Evolutionary conservation across 92 coral and sea anemone species (phyloP).

Genomic region (Siderastrea siderea): DNA sequence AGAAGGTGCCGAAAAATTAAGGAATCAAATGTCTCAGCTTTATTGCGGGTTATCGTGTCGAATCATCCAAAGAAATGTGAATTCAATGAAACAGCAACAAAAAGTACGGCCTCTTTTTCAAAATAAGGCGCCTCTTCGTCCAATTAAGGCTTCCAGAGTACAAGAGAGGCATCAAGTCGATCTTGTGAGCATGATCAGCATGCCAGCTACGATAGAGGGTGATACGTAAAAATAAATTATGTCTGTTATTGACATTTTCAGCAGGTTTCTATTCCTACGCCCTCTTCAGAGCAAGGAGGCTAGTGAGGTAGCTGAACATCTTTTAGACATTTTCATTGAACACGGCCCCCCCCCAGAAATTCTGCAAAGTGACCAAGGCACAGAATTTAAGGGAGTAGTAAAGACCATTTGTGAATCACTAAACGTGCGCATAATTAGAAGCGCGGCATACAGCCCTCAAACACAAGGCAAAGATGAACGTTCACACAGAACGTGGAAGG

Average conservation of each 20-base stretch:
- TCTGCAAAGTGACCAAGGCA: slow-evolving; percentile 54
- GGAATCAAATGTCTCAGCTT: too few relatives aligned
- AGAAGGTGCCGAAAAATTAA: too few relatives aligned
- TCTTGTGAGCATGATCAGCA: slow-evolving; percentile 43
- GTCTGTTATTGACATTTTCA: slow-evolving; percentile 64
- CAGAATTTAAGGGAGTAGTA: slow-evolving; percentile 58
- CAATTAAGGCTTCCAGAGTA: slow-evolving; percentile 13
- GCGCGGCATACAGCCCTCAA: slow-evolving; percentile 24
- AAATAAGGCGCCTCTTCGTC: slow-evolving; percentile 49
- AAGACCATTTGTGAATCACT: slow-evolving; percentile 26
- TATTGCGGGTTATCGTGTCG: slow-evolving; percentile 19
- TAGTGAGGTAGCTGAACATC: slow-evolving; percentile 41
- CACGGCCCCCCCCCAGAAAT: slow-evolving; percentile 56
- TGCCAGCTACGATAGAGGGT: slow-evolving; percentile 52
- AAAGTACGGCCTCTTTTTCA: slow-evolving; percentile 41
- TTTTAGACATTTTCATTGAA: slow-evolving; percentile 50
- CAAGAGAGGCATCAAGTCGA: slow-evolving; percentile 54
- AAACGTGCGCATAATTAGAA: slow-evolving; percentile 46
- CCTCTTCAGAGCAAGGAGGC: slow-evolving; percentile 46
- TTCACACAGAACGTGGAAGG: slow-evolving; percentile 56
- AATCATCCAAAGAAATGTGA: slow-evolving; percentile 27
- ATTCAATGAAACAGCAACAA: slow-evolving; percentile 39
- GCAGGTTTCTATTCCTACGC: slow-evolving; percentile 51
- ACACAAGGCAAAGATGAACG: slow-evolving; percentile 46
- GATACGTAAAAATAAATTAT: slow-evolving; percentile 44